Base-by-base conservation (phyloP, 2,888 invertebrate genomes). In the Orthosia cruda region DNA sequence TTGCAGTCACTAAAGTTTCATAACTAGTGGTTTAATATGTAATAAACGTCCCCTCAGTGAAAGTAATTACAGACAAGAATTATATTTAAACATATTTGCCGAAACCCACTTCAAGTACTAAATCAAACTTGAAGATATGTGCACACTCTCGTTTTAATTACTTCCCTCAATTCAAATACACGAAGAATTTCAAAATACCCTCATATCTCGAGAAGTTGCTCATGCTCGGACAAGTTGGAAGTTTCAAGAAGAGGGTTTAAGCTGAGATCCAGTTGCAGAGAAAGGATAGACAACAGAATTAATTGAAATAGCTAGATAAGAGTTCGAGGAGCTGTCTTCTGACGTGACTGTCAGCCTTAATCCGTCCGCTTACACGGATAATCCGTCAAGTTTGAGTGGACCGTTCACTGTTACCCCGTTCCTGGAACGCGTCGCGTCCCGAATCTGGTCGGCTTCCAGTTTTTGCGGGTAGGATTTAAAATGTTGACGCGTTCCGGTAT, bases 281-380 rank as follows among this genome's bases (percentile, higher is more conserved):
- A 69, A 74, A 73, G 71, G 77, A 80, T 83, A 80, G 76, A 70
- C 80, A 80, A 78, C 62, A 66, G 81, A 80, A 86, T 88, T 88
- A 89, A 89, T 88, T 88, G 88, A 86, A 88, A 89, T 80, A 83
- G 80, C 74, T 77, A 86, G 83, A 88, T 88, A 89, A 84, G 87
- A 88, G 84, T 84, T 82, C 74, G 72, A 77, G 71, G 74, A 83
- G 74, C 81, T 74, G 77, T 85, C 82, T 89, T 88, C 80, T 57
- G 77, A 84, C 84, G 71, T 85, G 81, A 86, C 87, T 83, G 87
- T 89, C 89, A 81, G 75, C 59, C 45, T 61, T 88, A 89, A 89
- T 84, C 87, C 86, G 47, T 47, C 73, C 80, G 88, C 83, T 87
- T 89, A 89, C 86, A 83, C 68, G 78, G 81, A 87, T 89, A 89